Evolutionary conservation across 2,113 vertebrate genomes (phyloP).

Genomic region (Hippocampus abdominalis): DNA sequence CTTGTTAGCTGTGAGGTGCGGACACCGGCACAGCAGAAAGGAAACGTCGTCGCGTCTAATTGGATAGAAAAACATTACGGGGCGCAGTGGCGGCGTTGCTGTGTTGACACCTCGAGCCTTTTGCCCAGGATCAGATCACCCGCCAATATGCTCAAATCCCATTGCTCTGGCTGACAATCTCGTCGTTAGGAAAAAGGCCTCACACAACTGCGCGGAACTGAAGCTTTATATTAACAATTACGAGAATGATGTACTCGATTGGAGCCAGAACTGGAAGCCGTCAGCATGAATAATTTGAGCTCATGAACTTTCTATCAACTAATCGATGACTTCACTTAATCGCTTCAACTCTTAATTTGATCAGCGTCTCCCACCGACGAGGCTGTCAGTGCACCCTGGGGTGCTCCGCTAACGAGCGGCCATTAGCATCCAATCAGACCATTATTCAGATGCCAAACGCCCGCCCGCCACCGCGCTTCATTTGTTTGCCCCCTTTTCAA

Average conservation of each 20-base stretch:
- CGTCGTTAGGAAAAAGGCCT: conserved; percentile 5
- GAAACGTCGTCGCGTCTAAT: conserved; percentile 35
- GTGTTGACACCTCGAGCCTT: conserved; percentile 28
- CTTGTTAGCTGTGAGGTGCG: conserved; percentile 26
- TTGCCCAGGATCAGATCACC: conserved; percentile 10
- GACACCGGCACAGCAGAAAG: not conserved
- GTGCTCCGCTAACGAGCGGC: conserved; percentile 42
- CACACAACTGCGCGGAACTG: not conserved
- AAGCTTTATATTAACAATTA: not conserved
- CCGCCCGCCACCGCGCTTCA: not conserved
- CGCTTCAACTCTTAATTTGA: conserved; percentile 32
- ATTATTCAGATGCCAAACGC: conserved; percentile 35
- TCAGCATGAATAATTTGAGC: not conserved
- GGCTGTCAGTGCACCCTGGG: conserved; percentile 26
- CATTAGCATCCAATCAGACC: conserved; percentile 50
- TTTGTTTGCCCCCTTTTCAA: conserved; percentile 28
- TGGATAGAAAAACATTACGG: conserved; percentile 19
- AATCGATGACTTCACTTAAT: conserved; percentile 33
- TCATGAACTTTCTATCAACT: conserved; percentile 8
- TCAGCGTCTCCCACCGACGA: conserved; percentile 19
- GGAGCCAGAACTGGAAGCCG: not conserved
- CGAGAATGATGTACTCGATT: not conserved
- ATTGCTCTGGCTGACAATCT: conserved; percentile 1
- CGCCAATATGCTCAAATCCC: not conserved
- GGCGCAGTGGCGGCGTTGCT: not conserved